Percentiles rank a stretch among this genome's conserved stretches.
Evolutionary conservation across 2,888 invertebrate species (phyloP).

Genomic region (Icerya purchasi): DNA sequence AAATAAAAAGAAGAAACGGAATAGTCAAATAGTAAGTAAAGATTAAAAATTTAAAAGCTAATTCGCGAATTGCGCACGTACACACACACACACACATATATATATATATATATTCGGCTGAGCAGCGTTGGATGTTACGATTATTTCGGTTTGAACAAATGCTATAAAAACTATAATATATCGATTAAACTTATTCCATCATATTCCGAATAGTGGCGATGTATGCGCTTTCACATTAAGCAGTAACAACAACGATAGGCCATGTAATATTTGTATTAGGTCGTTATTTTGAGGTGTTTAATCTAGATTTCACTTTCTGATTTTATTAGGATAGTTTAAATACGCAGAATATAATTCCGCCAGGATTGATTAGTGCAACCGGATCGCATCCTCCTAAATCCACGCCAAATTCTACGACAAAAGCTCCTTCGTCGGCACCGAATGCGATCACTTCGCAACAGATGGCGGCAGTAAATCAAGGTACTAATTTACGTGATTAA

Average conservation of each 20-base stretch:
- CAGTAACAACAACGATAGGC: too few relatives aligned
- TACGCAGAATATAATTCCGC: background rate
- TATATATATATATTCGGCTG: background rate
- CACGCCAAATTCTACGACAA: background rate
- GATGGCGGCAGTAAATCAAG: background rate
- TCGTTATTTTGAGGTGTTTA: too few relatives aligned
- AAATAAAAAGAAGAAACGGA: constrained; percentile 7
- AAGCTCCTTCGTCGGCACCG: background rate
- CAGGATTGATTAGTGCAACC: background rate
- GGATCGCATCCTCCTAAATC: background rate
- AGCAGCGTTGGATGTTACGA: too few relatives aligned
- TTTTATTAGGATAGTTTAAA: background rate
- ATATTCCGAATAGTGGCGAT: too few relatives aligned
- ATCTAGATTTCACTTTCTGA: too few relatives aligned
- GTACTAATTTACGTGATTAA: too few relatives aligned
- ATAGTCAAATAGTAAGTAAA: constrained; percentile 10
- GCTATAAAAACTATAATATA: too few relatives aligned
- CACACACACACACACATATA: background rate
- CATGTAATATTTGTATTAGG: too few relatives aligned
- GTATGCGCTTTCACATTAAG: too few relatives aligned
- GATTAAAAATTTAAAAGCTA: background rate
- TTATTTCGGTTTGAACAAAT: too few relatives aligned
- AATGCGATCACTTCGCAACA: background rate
- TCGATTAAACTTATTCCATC: background rate
- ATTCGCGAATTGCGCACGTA: background rate